Base-by-base conservation (phyloP, 2,888 invertebrate species). In the Drosophila austrosaltans region DNA sequence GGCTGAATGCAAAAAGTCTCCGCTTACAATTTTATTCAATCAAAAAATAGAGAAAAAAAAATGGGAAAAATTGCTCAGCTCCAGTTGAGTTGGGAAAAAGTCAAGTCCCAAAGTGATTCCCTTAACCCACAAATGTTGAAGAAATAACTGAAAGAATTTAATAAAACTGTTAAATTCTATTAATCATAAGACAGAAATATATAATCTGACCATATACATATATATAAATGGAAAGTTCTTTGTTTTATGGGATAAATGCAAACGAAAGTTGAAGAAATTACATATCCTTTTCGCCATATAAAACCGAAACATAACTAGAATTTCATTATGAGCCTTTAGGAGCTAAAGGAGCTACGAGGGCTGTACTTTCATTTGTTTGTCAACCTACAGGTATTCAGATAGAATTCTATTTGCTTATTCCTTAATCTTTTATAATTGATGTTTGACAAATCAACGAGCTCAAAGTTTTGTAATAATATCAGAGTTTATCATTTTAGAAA, bases 11-110 rank as follows among this genome's bases (percentile, higher is more conserved):
- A 69, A 75, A 75, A 68, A 73, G 84, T 87, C 82, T 90, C 81
- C 76, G 69, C 72, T 90, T 83, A 89, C 86, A 84, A 79, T 84
- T 86, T 82, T 76, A 91, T 78, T 88, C 85, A 89, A 90, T 91
- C 87, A 87, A 78, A 74, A 66, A 79, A 53, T 62, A 56, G 39
- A 48, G 1, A 25, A 22, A 48, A n/a, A 48, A 48, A 22, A 10
- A 48, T 10, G 2, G 2, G 36, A 36, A 36, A 36, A 36, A 36
- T 36, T 36, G 36, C 36, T 36, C 36, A 36, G 2, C 36, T 36
- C 36, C 40, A 28, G 60, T 60, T 56, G 48, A 66, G 60, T 12
- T 10, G 25, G 22, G 10, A 22, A 10, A 10, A 48, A 48, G 22
- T 48, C 22, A 48, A 48, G 20, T 48, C 25, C 25, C 12, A n/a